A percentile compares a stretch with the other conserved stretches of the same genome.
Evolutionary conservation across 1,140 invertebrate species (phyloP).

Genomic region (Ceratoteleas bidentatus): DNA sequence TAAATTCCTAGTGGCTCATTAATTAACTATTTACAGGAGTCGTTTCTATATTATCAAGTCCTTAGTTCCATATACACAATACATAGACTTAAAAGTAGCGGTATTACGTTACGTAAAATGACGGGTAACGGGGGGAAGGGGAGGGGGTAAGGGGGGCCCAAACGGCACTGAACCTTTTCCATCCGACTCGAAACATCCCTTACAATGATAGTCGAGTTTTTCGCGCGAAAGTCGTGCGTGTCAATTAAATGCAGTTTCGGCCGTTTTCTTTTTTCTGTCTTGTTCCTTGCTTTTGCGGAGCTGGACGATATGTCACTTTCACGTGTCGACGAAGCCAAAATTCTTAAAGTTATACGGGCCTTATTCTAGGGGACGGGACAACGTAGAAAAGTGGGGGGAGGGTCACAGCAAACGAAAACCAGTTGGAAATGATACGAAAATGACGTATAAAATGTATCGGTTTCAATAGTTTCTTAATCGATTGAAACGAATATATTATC

Average conservation of each 20-base stretch:
- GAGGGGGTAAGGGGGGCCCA: slow-evolving; percentile 44
- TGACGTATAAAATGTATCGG: no score
- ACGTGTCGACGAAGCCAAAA: slow-evolving; percentile 64
- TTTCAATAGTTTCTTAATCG: no score
- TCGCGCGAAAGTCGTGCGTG: slow-evolving; percentile 48
- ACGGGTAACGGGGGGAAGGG: not conserved
- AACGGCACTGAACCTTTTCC: slow-evolving; percentile 71
- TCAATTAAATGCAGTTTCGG: slow-evolving; percentile 62
- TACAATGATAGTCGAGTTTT: slow-evolving; percentile 38
- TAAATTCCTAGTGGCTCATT: slow-evolving; percentile 80
- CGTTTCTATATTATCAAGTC: slow-evolving; percentile 78
- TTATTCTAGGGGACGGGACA: slow-evolving; percentile 45
- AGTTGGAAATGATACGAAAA: no score
- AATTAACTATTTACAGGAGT: slow-evolving; percentile 80
- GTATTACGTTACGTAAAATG: slow-evolving; percentile 73
- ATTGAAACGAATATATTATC: no score
- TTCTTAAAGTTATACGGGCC: slow-evolving; percentile 34
- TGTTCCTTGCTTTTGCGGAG: slow-evolving; percentile 31
- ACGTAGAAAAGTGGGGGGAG: slow-evolving; percentile 41
- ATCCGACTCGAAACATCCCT: slow-evolving; percentile 58
- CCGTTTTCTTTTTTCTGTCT: slow-evolving; percentile 36
- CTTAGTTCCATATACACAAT: slow-evolving; percentile 81
- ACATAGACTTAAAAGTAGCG: slow-evolving; percentile 78
- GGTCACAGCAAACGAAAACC: no score
- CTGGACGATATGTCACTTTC: slow-evolving; percentile 60